Conservation (phyloP, 2,888 invertebrate species). For the Macrosiphum euphorbiae region DNA sequence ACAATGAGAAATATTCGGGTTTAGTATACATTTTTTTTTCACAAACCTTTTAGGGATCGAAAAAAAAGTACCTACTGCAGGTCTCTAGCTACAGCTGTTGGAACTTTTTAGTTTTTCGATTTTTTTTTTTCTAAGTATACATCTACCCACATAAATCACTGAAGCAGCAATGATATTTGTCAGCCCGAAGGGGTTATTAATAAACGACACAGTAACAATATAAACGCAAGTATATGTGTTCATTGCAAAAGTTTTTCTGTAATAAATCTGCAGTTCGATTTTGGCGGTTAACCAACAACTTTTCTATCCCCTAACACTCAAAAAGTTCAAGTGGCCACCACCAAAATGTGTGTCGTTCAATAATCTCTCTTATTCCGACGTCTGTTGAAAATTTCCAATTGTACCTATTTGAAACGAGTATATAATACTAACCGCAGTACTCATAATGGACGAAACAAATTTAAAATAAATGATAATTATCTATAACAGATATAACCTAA, state of each 20-base stretch:
- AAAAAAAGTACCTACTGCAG: background rate
- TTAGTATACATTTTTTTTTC: background rate
- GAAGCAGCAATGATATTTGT: conserved; percentile 45
- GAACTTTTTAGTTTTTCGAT: conserved; percentile 41
- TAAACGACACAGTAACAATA: conserved; percentile 51
- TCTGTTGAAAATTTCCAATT: background rate
- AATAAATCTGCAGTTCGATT: conserved; percentile 52
- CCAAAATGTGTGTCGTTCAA: background rate
- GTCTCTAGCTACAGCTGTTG: background rate
- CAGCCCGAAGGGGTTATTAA: conserved; percentile 50
- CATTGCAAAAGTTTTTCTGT: conserved; percentile 46
- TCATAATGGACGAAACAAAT: background rate
- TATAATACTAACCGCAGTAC: background rate
- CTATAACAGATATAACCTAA: background rate
- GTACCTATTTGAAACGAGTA: background rate
- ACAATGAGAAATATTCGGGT: background rate
- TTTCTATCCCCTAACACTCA: background rate
- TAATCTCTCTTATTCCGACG: background rate
- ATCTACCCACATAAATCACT: conserved; percentile 32
- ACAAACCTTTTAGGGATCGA: background rate
- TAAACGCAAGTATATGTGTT: background rate
- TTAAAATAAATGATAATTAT: background rate
- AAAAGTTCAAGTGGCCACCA: background rate
- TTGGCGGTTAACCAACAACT: conserved; percentile 52
- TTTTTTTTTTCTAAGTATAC: background rate